These are phyloP conservation scores for Crenichthys baileyi DNA, from an alignment of 2,797 vertebrate genomes.

Conservation along the genomic window DNA sequence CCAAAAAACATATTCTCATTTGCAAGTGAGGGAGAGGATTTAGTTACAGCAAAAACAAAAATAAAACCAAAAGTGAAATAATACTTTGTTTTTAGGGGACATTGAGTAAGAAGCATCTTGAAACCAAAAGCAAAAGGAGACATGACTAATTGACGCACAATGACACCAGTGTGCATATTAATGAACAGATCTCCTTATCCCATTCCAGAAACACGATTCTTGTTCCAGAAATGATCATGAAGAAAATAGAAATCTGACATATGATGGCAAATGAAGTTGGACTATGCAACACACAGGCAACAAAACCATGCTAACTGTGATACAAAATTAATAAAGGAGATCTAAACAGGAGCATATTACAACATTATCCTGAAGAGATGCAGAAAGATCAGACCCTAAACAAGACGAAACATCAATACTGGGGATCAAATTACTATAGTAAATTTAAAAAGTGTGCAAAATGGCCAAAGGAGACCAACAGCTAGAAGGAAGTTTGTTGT, in stretches of 20 bases:
- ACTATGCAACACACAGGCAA: neutral
- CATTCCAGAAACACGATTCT: neutral
- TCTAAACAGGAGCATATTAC: neutral
- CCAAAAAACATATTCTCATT: neutral
- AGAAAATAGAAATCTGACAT: neutral
- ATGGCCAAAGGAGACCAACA: neutral
- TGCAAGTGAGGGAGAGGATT: neutral
- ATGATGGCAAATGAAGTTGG: neutral
- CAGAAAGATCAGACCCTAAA: neutral
- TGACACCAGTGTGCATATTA: neutral
- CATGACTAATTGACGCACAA: neutral
- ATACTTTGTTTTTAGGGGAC: neutral
- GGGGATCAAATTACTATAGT: neutral
- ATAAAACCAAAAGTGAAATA: conserved; percentile 31
- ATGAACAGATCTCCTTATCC: neutral
- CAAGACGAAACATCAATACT: neutral
- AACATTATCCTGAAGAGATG: neutral
- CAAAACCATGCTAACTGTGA: neutral
- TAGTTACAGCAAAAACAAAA: conserved; percentile 6
- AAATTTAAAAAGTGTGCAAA: neutral
- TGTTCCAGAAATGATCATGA: neutral
- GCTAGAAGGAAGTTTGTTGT: neutral
- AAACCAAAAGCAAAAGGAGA: conserved; percentile 25
- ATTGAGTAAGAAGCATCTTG: neutral
- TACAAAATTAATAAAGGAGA: neutral